phyloP scores from a whole-genome alignment of 2,888 invertebrate species.

The Nomada ferruginata region DNA sequence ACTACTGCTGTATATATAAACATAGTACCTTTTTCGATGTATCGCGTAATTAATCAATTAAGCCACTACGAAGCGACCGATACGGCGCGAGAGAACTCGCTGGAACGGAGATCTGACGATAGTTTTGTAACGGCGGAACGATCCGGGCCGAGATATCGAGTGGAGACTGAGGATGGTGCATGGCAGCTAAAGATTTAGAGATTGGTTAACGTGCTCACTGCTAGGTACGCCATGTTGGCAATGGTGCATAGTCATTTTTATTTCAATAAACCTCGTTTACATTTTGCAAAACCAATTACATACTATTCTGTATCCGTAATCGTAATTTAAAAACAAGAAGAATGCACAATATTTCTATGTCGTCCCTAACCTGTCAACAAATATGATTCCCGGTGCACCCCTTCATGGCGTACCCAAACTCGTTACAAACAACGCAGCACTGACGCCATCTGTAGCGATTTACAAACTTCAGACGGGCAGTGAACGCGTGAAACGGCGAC shows the following conservation, averaged over 20 bases:
- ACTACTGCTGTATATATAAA: conserved; percentile 81
- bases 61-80: conserved; percentile 57
- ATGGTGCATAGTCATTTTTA: no score
- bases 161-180: conserved; percentile 12
- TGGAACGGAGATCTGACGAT: conserved; percentile 48
- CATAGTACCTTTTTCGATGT: conserved; percentile 80
- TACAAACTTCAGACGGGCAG: background rate
- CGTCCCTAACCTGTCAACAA: no score
- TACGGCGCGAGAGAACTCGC: conserved; percentile 38
- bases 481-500: background rate
- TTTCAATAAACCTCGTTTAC: no score
- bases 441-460: background rate
- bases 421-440: background rate
- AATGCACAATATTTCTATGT: no score
- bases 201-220: conserved; percentile 26
- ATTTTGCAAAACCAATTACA: no score
- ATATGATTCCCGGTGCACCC: no score
- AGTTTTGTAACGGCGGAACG: conserved; percentile 63
- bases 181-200: conserved; percentile 2
- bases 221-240: background rate
- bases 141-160: conserved; percentile 31
- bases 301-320: no score
- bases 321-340: no score
- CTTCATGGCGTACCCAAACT: background rate
- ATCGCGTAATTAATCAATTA: conserved; percentile 78